Evolutionary conservation across 2,888 invertebrate genomes (phyloP), one percentile per base, ranked within the genome.

Genomic region (Tiphia femorata): DNA sequence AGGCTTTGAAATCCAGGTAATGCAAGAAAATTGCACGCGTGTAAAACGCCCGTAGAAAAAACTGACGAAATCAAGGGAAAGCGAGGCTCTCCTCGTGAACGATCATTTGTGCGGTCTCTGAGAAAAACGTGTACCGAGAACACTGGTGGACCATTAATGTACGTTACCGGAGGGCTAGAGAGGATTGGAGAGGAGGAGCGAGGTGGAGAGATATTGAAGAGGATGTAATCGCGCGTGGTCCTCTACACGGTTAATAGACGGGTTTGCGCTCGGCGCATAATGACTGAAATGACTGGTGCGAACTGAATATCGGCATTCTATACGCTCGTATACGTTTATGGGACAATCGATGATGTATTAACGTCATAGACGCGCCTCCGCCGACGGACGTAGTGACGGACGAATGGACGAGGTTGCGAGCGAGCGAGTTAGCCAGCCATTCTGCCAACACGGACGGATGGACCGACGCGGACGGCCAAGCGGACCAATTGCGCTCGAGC

Each of bases 301-400:
- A 50, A 52, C 58, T 53, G 71, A 67, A 71, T 72, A 71, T 70
- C 67, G 58, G 49, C 49, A 59, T 64, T 64, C 58, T 50, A 49
- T 51, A 49, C 60, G 51, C 49, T 41, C 55, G 52, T 60, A 49
- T 63, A 62, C 62, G 63, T 69, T 62, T 65, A 65, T 64, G 58
- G 67, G 69, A 74, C 68, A 75, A 63, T 68, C 76, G 73, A 76
- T 76, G 74, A 76, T 71, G 65, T 73, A 76, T 75, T 70, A 72
- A 75, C 72, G 69, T 73, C 65, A 71, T 67, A 59, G 64, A 58
- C 43, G 58, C 38, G 59, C 53, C 59, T 48, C 40, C 41, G 23
- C 38, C 47, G 41, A 51, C 55, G 17, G 27, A 50, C 47, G 30
- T 50, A 20, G 17, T 29, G 30, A 40, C 43, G 44, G 43, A 14